Conservation (phyloP, 2,888 invertebrate species). For the Lithophane socia region DNA sequence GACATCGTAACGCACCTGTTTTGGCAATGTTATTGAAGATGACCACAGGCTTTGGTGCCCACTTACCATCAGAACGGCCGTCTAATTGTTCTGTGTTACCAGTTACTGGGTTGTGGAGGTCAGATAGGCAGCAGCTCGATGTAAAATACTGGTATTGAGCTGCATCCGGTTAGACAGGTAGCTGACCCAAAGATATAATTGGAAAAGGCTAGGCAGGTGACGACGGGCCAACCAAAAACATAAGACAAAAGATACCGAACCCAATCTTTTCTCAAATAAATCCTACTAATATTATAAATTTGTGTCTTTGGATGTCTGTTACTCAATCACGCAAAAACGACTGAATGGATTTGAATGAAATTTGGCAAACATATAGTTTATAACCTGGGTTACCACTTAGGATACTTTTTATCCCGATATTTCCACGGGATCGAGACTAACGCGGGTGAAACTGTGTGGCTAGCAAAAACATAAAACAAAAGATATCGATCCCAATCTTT, state of each 20-base stretch:
- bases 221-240: neutral
- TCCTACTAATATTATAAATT: too few species aligned
- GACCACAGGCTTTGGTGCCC: neutral
- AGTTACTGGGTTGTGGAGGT: neutral
- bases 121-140: neutral
- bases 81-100: neutral
- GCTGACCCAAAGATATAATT: neutral
- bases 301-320: too few species aligned
- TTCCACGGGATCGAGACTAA: too few species aligned
- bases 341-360: too few species aligned
- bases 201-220: neutral
- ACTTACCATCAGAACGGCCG: neutral
- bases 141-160: neutral
- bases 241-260: neutral
- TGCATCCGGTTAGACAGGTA: neutral
- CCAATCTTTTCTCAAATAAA: slow-evolving; percentile 18
- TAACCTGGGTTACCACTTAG: too few species aligned
- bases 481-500: neutral
- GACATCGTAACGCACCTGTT: neutral
- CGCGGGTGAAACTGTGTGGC: too few species aligned
- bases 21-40: neutral
- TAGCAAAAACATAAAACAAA: neutral
- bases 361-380: too few species aligned
- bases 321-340: too few species aligned
- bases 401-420: too few species aligned